Conservation (phyloP, 1,140 invertebrate genomes). For the Stegodyphus dumicola region DNA sequence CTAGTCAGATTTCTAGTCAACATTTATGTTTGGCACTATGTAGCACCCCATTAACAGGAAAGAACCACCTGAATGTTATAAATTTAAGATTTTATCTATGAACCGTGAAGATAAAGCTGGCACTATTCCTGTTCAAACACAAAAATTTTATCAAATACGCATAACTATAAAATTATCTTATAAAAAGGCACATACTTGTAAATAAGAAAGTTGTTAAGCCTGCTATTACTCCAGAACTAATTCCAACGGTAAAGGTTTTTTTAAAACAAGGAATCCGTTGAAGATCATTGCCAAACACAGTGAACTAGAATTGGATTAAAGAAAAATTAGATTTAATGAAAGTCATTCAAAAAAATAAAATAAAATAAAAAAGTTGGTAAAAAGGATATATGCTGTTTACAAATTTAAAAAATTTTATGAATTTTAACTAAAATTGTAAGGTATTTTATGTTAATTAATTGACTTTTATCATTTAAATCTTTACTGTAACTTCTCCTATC, state of each 20-base stretch:
- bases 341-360: too few relatives aligned
- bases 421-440: too few relatives aligned
- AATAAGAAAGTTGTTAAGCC: constrained; percentile 36
- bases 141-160: neutral
- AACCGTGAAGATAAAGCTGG: neutral
- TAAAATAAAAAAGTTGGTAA: too few relatives aligned
- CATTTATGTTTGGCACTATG: too few relatives aligned
- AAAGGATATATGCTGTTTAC: too few relatives aligned
- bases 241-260: constrained; percentile 26
- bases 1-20: too few relatives aligned
- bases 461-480: too few relatives aligned
- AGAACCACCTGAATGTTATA: neutral
- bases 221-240: constrained; percentile 6
- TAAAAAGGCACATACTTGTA: constrained; percentile 19
- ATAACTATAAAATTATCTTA: neutral
- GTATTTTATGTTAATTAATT: too few relatives aligned
- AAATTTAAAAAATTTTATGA: too few relatives aligned
- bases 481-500: too few relatives aligned
- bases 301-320: constrained; percentile 19
- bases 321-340: neutral
- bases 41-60: neutral
- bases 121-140: neutral
- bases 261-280: constrained; percentile 48
- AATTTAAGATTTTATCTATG: neutral
- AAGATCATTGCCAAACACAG: constrained; percentile 25